Evolutionary conservation across 2,797 vertebrate species (phyloP).

Genomic region (Simalia tracyae): DNA sequence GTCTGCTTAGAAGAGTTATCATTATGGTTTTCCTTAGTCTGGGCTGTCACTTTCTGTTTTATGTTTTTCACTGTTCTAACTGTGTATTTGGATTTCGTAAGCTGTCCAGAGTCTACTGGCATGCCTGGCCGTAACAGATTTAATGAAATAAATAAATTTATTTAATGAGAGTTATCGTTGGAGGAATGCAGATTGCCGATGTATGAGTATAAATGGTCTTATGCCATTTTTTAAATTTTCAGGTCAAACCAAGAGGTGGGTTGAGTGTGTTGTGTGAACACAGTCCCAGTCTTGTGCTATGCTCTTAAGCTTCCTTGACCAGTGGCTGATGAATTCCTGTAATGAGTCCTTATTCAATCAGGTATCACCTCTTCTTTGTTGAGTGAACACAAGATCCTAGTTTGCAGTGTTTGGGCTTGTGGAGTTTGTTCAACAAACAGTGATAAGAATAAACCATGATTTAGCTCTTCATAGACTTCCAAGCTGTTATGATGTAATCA

Average conservation of each 20-base stretch:
- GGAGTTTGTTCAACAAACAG: background rate
- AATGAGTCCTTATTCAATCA: background rate
- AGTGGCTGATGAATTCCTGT: background rate
- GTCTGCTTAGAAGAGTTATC: background rate
- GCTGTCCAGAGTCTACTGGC: background rate
- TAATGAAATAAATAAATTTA: background rate
- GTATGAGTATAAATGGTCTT: background rate
- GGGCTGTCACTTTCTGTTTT: background rate
- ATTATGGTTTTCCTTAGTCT: background rate
- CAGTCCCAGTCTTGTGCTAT: background rate
- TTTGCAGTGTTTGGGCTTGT: background rate
- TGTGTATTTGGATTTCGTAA: background rate
- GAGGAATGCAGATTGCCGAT: background rate
- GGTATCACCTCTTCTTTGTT: background rate
- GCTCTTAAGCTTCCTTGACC: background rate
- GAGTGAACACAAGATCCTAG: background rate
- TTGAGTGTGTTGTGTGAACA: background rate
- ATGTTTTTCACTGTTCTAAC: background rate
- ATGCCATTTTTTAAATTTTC: background rate
- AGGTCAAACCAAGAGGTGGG: background rate
- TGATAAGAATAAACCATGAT: background rate
- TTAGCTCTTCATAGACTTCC: background rate
- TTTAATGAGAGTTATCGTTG: background rate
- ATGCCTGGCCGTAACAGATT: background rate
- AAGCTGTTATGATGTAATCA: background rate